Conservation (phyloP, 2,113 vertebrate species). For the Calyptomena viridis region DNA sequence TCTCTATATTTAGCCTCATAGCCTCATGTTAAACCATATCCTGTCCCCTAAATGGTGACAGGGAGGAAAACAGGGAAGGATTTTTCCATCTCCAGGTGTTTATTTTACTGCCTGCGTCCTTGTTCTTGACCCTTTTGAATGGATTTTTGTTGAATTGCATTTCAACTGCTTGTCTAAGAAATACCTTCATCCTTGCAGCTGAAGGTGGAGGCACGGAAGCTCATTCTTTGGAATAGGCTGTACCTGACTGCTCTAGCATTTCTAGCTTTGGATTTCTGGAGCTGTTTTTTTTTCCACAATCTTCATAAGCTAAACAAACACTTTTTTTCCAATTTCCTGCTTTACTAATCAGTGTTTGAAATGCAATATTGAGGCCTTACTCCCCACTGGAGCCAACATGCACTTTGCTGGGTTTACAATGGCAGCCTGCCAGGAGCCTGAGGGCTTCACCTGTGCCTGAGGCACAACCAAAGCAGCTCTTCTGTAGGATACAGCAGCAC, state of each 20-base stretch:
- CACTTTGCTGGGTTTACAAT: background rate
- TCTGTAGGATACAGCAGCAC: background rate
- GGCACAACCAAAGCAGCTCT: background rate
- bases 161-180: background rate
- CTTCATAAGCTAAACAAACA: background rate
- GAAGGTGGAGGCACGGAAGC: background rate
- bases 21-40: too few relatives aligned
- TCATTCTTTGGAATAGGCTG: background rate
- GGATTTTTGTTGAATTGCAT: background rate
- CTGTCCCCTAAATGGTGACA: too few relatives aligned
- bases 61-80: background rate
- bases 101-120: background rate
- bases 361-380: background rate
- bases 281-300: background rate
- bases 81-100: constrained; percentile 14
- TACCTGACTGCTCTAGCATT: background rate
- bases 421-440: background rate
- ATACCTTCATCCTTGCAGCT: background rate
- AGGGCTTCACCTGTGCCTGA: background rate
- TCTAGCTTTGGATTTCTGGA: background rate
- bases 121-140: background rate
- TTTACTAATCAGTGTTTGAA: too few relatives aligned
- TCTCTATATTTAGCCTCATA: too few relatives aligned
- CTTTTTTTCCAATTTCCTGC: background rate
- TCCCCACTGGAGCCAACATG: background rate